Base-by-base conservation (phyloP, 2,888 invertebrate species). In the Ectemnius continuus region DNA sequence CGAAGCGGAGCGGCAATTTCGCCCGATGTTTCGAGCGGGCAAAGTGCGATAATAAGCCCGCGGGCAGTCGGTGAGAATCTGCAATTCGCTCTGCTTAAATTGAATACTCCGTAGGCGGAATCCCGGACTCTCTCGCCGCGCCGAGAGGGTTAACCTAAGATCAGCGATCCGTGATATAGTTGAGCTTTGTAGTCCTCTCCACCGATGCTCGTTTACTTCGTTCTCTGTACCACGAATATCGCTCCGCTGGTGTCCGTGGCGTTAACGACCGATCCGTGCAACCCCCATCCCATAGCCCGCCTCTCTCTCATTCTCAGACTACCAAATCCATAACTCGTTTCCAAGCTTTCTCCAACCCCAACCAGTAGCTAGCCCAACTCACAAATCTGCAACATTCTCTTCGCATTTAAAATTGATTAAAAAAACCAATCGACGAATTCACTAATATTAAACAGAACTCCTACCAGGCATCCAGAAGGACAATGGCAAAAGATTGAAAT, bases 41-140 rank as follows among this genome's bases (percentile, higher is more conserved):
- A 87, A 88, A 87, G 88, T 88, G 88, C 87, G 88, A 88, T 88
- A 88, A 88, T 88, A 88, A 88, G 88, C 88, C 88, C 87, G 86
- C 87, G 87, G 88, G 88, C 88, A 85, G 84, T 87, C 87, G 83
- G 87, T 83, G 86, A 85, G 88, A 86, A 87, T 87, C 86, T 87
- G 84, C 86, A 86, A 88, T 88, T 88, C 87, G 83, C 88, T 84
- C 82, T 84, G 81, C 84, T 85, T 86, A 88, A 88, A 88, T 88
- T 88, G 87, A 88, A 88, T 88, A 85, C 85, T 87, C 85, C 82
- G 86, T 85, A 86, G 83, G 84, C 82, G 75, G 80, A 83, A 83
- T 83, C 86, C 36, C 83, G 84, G 85, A 85, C 85, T 85, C 81
- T 78, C 83, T 36, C 36, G 36, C 36, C 36, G 36, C 83, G 84